Percentiles rank a stretch among this genome's conserved stretches.
These are phyloP conservation scores for Drosophila truncata DNA, from an alignment of 1,140 invertebrate genomes.

Conservation along the genomic window DNA sequence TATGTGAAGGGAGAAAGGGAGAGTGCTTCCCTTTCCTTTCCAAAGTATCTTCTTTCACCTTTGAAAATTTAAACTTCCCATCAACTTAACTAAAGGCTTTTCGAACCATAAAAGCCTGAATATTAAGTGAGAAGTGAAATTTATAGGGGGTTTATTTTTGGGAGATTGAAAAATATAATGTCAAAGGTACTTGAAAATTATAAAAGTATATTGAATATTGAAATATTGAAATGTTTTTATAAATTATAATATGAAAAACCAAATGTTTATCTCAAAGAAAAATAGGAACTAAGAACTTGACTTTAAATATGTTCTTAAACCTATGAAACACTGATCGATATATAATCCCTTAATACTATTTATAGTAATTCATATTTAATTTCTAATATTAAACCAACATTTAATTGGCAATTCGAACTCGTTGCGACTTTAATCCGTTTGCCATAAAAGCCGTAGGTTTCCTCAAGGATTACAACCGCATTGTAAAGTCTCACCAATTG, in stretches of 20 bases:
- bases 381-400: no score
- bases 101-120: slow-evolving; percentile 4
- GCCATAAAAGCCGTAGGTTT: neutral
- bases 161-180: neutral
- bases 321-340: neutral
- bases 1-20: neutral
- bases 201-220: neutral
- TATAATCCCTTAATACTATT: neutral
- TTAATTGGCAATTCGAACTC: neutral
- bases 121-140: slow-evolving; percentile 23
- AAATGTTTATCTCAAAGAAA: neutral
- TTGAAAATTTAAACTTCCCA: slow-evolving; percentile 22
- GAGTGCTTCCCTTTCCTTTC: no score
- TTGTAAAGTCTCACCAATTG: slow-evolving; percentile 20
- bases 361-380: neutral
- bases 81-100: slow-evolving; percentile 33
- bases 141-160: neutral
- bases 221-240: neutral
- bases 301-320: neutral
- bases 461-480: slow-evolving; percentile 3
- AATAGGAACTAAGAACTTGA: fast-evolving
- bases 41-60: neutral
- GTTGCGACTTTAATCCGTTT: slow-evolving; percentile 15
- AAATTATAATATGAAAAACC: neutral
- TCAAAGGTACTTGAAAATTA: neutral